Evolutionary conservation across 1,140 invertebrate species (phyloP).

Genomic region (Camponotus floridanus): DNA sequence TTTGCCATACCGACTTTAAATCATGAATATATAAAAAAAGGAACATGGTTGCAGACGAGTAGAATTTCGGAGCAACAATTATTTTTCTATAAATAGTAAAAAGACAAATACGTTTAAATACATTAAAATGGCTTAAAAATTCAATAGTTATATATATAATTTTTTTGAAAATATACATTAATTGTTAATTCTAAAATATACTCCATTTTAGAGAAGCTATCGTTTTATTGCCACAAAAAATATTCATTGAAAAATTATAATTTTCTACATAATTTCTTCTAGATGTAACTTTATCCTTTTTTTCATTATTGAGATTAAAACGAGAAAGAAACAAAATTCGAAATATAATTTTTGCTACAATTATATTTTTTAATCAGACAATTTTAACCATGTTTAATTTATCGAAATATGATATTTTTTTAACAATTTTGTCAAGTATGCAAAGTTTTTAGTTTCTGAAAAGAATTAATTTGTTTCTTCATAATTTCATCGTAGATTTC

Average conservation of each 20-base stretch:
- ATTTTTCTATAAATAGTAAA: background rate
- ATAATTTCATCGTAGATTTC: background rate
- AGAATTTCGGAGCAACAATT: background rate
- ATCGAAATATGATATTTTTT: background rate
- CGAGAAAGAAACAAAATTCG: background rate
- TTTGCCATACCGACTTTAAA: background rate
- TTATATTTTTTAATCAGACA: background rate
- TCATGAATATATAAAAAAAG: too few species aligned
- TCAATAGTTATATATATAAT: background rate
- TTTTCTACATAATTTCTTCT: background rate
- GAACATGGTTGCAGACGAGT: too few species aligned
- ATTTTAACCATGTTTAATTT: background rate
- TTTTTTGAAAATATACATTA: background rate
- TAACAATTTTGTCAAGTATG: background rate
- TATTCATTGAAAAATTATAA: background rate
- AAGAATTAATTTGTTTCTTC: background rate
- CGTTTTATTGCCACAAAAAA: background rate
- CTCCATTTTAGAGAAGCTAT: background rate
- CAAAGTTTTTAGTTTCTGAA: background rate
- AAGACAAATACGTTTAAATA: background rate
- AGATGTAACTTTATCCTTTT: background rate
- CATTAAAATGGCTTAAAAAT: background rate
- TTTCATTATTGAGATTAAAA: background rate
- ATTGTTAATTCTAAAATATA: background rate
- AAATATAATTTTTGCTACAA: background rate